A percentile compares a stretch with the other conserved stretches of the same genome.
Evolutionary conservation across 2,113 vertebrate genomes (phyloP).

Genomic region (Melanostigma gelatinosum): DNA sequence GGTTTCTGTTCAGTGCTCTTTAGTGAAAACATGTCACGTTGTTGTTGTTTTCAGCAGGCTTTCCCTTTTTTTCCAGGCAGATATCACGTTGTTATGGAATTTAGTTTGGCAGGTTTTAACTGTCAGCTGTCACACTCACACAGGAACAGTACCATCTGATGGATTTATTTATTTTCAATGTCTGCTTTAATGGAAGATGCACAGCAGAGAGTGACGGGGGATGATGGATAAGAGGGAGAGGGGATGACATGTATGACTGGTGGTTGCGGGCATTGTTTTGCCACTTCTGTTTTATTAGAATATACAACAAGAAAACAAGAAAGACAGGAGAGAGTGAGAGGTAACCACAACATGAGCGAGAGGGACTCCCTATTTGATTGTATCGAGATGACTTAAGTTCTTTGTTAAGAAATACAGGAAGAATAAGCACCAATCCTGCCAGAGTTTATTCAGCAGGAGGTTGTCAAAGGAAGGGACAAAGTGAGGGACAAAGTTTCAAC

Average conservation of each 20-base stretch:
- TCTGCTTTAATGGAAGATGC: conserved; percentile 28
- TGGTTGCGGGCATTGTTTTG: conserved; percentile 36
- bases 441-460: neutral
- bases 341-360: neutral
- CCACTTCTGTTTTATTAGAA: conserved; percentile 11
- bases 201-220: conserved; percentile 23
- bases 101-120: conserved; percentile 59
- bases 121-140: conserved; percentile 62
- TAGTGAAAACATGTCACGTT: conserved; percentile 40
- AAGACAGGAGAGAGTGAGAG: neutral
- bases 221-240: conserved; percentile 41
- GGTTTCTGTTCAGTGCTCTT: conserved; percentile 39
- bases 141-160: conserved; percentile 48
- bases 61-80: conserved; percentile 33
- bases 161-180: conserved; percentile 51
- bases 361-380: neutral
- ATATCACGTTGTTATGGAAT: conserved; percentile 61
- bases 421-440: neutral
- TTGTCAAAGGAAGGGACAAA: conserved; percentile 19
- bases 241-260: neutral
- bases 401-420: neutral
- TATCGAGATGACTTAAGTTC: neutral
- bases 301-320: conserved; percentile 17
- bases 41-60: conserved; percentile 3
- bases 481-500: neutral